These are phyloP conservation scores for Nasonia longicornis DNA, from an alignment of 1,140 invertebrate species.

Conservation along the genomic window DNA sequence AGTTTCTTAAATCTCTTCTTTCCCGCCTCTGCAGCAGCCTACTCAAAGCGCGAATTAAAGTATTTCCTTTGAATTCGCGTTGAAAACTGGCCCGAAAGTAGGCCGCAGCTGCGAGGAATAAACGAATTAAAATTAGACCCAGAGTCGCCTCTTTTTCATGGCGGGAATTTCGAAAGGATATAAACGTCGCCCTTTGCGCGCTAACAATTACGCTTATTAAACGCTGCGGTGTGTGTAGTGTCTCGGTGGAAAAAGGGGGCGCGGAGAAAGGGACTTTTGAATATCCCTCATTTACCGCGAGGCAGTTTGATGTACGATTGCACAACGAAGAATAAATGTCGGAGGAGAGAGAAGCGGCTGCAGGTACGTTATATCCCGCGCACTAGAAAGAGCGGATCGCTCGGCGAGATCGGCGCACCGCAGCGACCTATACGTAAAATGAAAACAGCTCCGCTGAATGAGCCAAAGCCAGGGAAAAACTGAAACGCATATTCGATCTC, in stretches of 20 bases:
- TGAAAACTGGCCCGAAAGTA: neutral
- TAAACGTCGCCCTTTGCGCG: no score
- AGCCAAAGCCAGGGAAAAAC: neutral
- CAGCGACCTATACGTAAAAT: neutral
- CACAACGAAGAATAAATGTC: conserved; percentile 8
- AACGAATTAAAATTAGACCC: neutral
- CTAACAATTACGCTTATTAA: neutral
- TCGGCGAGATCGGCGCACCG: neutral
- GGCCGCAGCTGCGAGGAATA: neutral
- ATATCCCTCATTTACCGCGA: conserved; percentile 19
- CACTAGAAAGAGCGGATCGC: neutral
- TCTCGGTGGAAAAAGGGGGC: neutral
- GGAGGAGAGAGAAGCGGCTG: neutral
- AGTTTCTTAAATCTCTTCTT: neutral
- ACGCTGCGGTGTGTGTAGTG: no score
- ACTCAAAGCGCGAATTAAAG: conserved; percentile 2
- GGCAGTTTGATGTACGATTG: conserved; percentile 17
- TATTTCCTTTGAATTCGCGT: neutral
- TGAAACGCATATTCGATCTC: neutral
- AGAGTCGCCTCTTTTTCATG: no score
- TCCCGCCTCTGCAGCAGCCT: neutral
- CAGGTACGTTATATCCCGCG: neutral
- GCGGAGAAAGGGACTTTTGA: conserved; percentile 19
- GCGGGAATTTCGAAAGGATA: no score
- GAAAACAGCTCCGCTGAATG: neutral